Evolutionary conservation across 2,113 vertebrate species (phyloP).

Genomic region (Scolopax mira): DNA sequence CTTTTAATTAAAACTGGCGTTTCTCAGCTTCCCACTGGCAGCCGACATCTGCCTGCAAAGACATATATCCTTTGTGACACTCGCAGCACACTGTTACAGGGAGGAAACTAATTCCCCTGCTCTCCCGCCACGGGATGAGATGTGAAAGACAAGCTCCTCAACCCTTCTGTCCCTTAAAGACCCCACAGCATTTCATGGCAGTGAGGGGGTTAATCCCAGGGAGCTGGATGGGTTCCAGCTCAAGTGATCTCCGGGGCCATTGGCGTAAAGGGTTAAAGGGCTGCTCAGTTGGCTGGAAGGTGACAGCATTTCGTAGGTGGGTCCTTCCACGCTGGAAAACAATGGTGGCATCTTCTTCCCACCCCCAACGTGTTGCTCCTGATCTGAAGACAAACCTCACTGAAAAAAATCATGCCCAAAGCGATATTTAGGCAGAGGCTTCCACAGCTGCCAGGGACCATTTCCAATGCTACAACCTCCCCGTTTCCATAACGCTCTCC

Average conservation of each 20-base stretch:
- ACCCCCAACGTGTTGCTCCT: too few species aligned
- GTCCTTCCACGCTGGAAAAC: not conserved
- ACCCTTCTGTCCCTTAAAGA: not conserved
- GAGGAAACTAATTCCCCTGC: not conserved
- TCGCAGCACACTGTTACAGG: not conserved
- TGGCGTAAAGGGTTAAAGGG: not conserved
- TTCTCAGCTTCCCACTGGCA: conserved; percentile 68
- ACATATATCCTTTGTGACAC: conserved; percentile 38
- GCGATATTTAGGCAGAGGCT: not conserved
- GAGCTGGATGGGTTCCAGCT: conserved; percentile 37
- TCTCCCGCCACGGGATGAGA: conserved; percentile 15
- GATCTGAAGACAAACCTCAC: not conserved
- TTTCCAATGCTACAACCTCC: not conserved
- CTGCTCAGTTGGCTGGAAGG: accelerated
- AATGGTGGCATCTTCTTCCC: not conserved
- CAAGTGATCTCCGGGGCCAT: not conserved
- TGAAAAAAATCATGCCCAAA: not conserved
- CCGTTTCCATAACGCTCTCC: not conserved
- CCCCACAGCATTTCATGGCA: not conserved
- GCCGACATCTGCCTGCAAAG: conserved; percentile 56
- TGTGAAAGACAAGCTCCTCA: conserved; percentile 7
- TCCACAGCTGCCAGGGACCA: not conserved
- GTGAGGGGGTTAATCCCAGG: conserved; percentile 7
- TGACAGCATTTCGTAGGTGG: not conserved
- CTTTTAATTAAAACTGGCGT: conserved; percentile 70